Evolutionary conservation across 2,888 invertebrate species (phyloP), one percentile per base, ranked within the genome.

Genomic region (Mesorhabditis spiculigera): DNA sequence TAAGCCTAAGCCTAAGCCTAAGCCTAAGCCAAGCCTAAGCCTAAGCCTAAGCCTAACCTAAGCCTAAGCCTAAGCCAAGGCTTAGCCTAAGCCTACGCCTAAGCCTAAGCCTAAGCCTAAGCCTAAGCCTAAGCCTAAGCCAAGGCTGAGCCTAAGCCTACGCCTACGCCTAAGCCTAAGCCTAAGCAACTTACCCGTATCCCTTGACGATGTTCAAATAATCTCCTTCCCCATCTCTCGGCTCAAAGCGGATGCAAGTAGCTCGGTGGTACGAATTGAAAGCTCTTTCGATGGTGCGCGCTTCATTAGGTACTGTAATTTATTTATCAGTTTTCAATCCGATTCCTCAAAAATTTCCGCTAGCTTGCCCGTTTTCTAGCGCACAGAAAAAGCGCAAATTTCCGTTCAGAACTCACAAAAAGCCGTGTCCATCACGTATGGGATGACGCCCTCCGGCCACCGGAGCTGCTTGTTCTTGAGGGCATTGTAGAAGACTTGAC

Each of bases 241-340:
- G 85, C 65, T 81, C 76, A 71, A 87, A 87, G 6, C 83, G 77
- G 67, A 88, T 85, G 69, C 87, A 88, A 4, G 82, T 82, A 63
- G 81, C 79, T 5, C 84, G 82, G 28, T 86, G 77, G 65, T 85
- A 85, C 10, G 74, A 80, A 41, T 76, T 72, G 71, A 85, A 82
- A 0, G 84, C 84, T 44, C 78, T 78, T 66, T 83, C 81, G 45
- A 85, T 78, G 44, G 81, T 75, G 66, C 76, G 74, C 13, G 79
- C 78, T 68, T 85, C 85, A 43, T 73, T 65, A 13, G 78, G 67
- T 43, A 80, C 84, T 84, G 71, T 45, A 80, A 75, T 50, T 44
- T 41, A 50, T 13, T 50, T 50, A 13, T 6, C 13, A 50, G 13
- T 50, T 50, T 50, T 50, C 50, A 13, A 50, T 50, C 6, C 6